phyloP scores from a whole-genome alignment of 2,888 invertebrate genomes.

The Heliconius charithonia region DNA sequence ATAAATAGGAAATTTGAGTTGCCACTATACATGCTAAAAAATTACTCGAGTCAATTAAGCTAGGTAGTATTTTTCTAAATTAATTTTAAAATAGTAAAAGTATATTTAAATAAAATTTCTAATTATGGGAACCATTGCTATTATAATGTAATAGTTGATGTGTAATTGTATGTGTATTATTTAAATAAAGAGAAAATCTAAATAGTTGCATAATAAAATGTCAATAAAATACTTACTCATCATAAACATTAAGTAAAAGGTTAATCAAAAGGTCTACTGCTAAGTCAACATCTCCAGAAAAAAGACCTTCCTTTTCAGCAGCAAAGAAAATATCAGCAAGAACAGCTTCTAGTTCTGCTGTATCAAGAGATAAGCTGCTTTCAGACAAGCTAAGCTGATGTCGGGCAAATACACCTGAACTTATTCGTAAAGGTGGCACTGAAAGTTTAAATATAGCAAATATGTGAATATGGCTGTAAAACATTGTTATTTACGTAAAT shows the following conservation, averaged over 20 bases:
- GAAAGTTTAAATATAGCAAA: conserved; percentile 30
- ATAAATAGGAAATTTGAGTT: too few relatives aligned
- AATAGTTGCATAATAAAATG: background rate
- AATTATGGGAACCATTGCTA: background rate
- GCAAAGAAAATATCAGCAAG: conserved; percentile 90
- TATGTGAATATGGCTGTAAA: background rate
- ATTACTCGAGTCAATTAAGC: too few relatives aligned
- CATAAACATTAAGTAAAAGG: conserved; percentile 87
- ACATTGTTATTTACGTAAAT: background rate
- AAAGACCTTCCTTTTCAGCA: conserved; percentile 86
- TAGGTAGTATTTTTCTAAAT: too few relatives aligned
- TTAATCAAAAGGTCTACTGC: conserved; percentile 86
- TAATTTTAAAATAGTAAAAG: background rate
- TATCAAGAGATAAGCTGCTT: conserved; percentile 86
- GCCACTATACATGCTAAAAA: too few relatives aligned
- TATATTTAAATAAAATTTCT: background rate
- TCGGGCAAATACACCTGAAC: conserved; percentile 88
- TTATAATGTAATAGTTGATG: too few relatives aligned
- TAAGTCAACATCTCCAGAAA: conserved; percentile 85
- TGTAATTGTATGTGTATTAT: background rate
- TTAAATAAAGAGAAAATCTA: background rate
- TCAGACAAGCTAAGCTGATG: conserved; percentile 88
- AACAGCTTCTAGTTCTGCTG: conserved; percentile 88
- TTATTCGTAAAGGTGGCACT: conserved; percentile 82
- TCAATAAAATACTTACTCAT: conserved; percentile 79